Base-by-base conservation (phyloP, 2,888 invertebrate species). In the Leptinotarsa tumamoca region DNA sequence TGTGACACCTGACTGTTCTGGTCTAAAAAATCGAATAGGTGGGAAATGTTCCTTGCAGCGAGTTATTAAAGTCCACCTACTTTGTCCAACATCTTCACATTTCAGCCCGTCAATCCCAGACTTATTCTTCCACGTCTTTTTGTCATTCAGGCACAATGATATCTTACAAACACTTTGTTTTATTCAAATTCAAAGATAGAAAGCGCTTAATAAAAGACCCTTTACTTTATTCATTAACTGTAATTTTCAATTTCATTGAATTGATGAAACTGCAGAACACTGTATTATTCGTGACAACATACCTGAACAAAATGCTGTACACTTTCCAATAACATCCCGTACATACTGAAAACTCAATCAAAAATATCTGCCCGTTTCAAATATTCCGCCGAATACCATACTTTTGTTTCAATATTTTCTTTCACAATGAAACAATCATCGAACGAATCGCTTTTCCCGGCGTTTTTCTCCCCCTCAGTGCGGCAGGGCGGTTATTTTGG, bases 281-380 rank as follows among this genome's bases (percentile, higher is more conserved):
- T 23, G 21, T 66, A 10, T 66, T 14, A 23, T 15, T 27, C 17
- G 3, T 21, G 23, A 50, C 15, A 27, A 68, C 89, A 87, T 85
- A 92, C 92, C 90, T 91, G 91, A 66, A 92, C 89, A 83, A 90
- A 92, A 85, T 92, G 89, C 82, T 92, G 91, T 66, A 92, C 90
- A 85, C 92, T 92, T 85, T 92, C 91, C 83, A 93, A 85, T 72
- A 92, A 87, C 90, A 93, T 92, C 70, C 92, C 92, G 85, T 93
- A 92, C 92, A 93, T 92, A 56, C 75, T 82, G 54, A 43, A 71
- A 71, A 43, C 10, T 43, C 3, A 43, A 17, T 63, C 2, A 17
- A 63, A 33, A 27, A 63, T 18, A 63, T 17, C 43, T 14, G 23
- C 14, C 14, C 21, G 3, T 14, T 58, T 21, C 58, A 58, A 58